Evolutionary conservation across 2,797 vertebrate species (phyloP).

Genomic region (Gymnoscopelus braueri): DNA sequence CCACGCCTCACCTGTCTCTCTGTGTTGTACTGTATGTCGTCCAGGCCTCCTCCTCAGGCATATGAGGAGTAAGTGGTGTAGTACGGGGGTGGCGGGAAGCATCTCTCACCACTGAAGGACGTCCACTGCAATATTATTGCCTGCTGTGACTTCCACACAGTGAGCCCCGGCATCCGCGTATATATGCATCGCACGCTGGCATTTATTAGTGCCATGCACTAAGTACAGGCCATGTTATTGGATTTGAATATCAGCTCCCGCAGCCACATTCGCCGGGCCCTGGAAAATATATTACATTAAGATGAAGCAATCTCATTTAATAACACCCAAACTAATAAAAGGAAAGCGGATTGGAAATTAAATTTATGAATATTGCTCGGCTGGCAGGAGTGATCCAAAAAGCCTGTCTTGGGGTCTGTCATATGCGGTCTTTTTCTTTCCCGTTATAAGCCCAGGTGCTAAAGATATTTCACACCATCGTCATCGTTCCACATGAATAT

Average conservation of each 20-base stretch:
- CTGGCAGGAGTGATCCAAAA: constrained; percentile 91
- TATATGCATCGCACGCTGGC: constrained; percentile 97
- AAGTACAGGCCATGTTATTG: constrained; percentile 99
- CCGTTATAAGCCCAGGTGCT: constrained; percentile 53
- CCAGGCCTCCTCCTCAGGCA: constrained; percentile 59
- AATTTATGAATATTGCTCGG: constrained; percentile 99
- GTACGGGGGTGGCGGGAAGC: constrained; percentile 42
- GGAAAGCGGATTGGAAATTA: constrained; percentile 98
- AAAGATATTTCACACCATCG: constrained; percentile 46
- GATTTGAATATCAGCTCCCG: constrained; percentile 98
- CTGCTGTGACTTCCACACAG: constrained; percentile 85
- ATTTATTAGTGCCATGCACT: constrained; percentile 99
- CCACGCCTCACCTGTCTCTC: constrained; percentile 25
- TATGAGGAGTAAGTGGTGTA: constrained; percentile 45
- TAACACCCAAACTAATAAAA: constrained; percentile 99
- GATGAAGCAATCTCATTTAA: constrained; percentile 99
- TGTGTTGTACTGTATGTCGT: constrained; percentile 66
- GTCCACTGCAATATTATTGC: constrained; percentile 89
- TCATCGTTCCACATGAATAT: constrained; percentile 25
- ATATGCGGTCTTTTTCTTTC: constrained; percentile 73
- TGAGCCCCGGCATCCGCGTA: constrained; percentile 83
- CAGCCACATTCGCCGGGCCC: constrained; percentile 90
- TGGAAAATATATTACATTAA: constrained; percentile 99
- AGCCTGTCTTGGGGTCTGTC: constrained; percentile 87
- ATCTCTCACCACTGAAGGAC: constrained; percentile 82